These are phyloP conservation scores for Oikopleura albicans DNA, from an alignment of 23 tunicate genomes.

Conservation along the genomic window DNA sequence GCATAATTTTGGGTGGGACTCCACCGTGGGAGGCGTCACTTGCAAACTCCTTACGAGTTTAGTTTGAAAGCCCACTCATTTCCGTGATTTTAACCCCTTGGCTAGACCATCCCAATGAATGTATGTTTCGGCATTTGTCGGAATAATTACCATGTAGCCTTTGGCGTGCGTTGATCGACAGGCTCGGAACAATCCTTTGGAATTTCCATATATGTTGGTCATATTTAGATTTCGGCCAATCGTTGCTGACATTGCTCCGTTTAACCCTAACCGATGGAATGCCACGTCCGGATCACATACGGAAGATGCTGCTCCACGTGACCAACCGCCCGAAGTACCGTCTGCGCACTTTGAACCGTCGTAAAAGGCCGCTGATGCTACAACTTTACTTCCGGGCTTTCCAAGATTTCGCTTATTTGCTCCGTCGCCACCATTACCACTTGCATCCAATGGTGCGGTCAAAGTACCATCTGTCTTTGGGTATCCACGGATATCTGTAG, in stretches of 20 bases:
- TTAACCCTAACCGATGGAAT: conserved; percentile 5
- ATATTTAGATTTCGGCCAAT: background rate
- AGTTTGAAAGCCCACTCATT: too few relatives aligned
- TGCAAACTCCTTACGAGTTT: too few relatives aligned
- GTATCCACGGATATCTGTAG: too few relatives aligned
- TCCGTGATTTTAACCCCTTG: too few relatives aligned
- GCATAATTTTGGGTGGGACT: too few relatives aligned
- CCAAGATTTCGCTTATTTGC: background rate
- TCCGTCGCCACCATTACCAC: conserved; percentile 4
- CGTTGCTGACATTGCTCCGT: background rate
- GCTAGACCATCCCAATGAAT: conserved; percentile 9
- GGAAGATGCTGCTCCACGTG: background rate
- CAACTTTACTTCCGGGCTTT: background rate
- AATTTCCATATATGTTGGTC: background rate
- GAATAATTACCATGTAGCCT: background rate
- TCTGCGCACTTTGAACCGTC: background rate
- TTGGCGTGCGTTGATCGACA: background rate
- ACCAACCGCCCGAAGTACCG: background rate
- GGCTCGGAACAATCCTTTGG: background rate
- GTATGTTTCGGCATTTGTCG: background rate
- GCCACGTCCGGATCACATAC: background rate
- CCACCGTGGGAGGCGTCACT: too few relatives aligned
- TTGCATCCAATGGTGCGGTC: background rate
- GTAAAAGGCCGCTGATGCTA: background rate
- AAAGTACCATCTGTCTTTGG: conserved; percentile 6